Evolutionary conservation across 2,113 vertebrate species (phyloP), one percentile per base, ranked within the genome.

Genomic region (Paracanthobrama guichenoti): DNA sequence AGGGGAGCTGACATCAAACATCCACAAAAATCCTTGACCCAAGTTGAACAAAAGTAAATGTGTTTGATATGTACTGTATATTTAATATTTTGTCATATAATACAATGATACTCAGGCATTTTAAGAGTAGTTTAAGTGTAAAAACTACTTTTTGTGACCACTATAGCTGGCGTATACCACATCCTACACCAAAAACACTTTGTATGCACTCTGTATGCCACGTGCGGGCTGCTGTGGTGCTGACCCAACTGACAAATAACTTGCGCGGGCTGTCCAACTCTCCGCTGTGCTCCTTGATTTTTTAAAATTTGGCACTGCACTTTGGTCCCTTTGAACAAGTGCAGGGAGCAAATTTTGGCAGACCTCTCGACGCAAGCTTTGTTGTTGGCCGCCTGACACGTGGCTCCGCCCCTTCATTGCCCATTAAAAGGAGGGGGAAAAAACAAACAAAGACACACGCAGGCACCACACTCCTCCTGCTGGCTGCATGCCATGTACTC

Each of bases 361-460:
- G 86, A 80, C 69, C 86, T 88, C 88, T 88, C 75, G 79, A 86
- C 10, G 81, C 76, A 79, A 86, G 74, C 84, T 26, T 62, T 80
- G 89, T 88, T 91, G 86, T 90, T 87, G 69, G 81, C 84, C 24
- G 67, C 59, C 74, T 59, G 84, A 86, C 75, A 62, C 85, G 76
- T 77, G 39, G 88, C 89, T 89, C 91, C 88, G 57, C 88, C 91
- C 79, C 81, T 83, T 83, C 79, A 89, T 89, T 90, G 90, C 89
- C 87, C 82, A 87, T 74, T 60, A 86, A 91, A 90, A 86, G 75
- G 81, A 88, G 87, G 80, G 50, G 67, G 64, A 26, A 14, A 91
- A 92, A 93, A 92, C 91, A 94, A 94, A 93, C 90, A 93, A 92
- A 92, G 92, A 89, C 92, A 90, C 91, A 94, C 88, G 88, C 88